phyloP scores from a whole-genome alignment of 2,888 invertebrate genomes.

The Calameuta idolon region DNA sequence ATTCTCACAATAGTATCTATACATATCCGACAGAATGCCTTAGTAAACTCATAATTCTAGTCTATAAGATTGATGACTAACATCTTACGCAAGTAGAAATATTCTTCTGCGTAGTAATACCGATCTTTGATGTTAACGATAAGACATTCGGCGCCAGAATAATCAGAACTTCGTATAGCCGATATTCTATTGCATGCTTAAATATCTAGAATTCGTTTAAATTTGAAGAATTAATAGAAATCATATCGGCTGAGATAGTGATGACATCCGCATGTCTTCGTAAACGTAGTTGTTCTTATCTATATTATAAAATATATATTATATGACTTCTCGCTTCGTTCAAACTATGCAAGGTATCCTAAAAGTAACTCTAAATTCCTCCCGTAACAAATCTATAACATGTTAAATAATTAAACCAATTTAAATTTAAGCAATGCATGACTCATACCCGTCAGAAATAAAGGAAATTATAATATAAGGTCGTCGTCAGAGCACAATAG shows the following conservation, averaged over 20 bases:
- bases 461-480: background rate
- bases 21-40: too few relatives aligned
- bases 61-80: background rate
- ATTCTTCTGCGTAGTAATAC: background rate
- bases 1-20: too few relatives aligned
- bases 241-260: too few relatives aligned
- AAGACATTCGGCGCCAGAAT: background rate
- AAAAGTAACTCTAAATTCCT: background rate
- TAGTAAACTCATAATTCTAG: too few relatives aligned
- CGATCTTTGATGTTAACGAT: background rate
- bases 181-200: background rate
- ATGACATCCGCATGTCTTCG: background rate
- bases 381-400: background rate
- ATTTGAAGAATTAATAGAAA: background rate
- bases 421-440: background rate
- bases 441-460: background rate
- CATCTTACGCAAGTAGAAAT: background rate
- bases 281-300: background rate
- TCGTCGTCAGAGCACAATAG: background rate
- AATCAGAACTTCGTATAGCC: background rate
- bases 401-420: background rate
- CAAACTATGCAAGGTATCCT: background rate
- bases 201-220: background rate
- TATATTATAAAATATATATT: background rate
- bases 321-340: background rate